Base-by-base conservation (phyloP, 2,797 vertebrate genomes). In the Streptopelia turtur region DNA sequence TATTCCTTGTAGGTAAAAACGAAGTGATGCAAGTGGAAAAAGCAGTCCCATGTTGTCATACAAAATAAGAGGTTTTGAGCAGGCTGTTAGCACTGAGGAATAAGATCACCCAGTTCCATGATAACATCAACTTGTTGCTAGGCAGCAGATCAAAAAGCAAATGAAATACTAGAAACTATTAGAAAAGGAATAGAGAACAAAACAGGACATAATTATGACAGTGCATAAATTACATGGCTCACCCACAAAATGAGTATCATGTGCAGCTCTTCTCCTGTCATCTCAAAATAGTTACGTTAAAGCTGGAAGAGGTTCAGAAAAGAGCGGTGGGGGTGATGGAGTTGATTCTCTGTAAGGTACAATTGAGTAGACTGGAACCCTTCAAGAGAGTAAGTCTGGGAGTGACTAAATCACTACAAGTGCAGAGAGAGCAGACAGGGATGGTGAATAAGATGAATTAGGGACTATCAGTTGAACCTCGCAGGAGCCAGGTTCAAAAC, bases 131-230 rank as follows among this genome's bases (percentile, higher is more conserved):
- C 79, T 64, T 89, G 89, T 95, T 96, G 93, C 95, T 92, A 96
- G 82, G 95, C 82, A 96, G 91, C 93, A 64, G 49, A 89, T 75
- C 56, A 83, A 83, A 94, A 71, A 91, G 64, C 83, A 81, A 93
- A 84, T 90, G 76, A 93, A 93, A 65, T 96, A 96, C 97, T 98
- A 97, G 68, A 72, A 87, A 56, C 80, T 90, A 86, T 75, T 91
- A 77, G 55, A 66, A 92, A 93, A 83, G 12, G 24, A 89, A 71
- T 57, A 14, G 56, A 74, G 91, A 91, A 53, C 50, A 89, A 79
- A 95, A 61, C 55, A 85, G 59, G 35, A 70, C 11, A 6, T 85
- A 74, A 91, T 96, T 89, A 68, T 45, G 82, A 37, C 56, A 87
- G 33, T 2, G 23, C 39, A 55, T 91, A 43, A 92, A 87, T 93